A percentile compares a stretch with the other conserved stretches of the same genome.
These are phyloP conservation scores for Synaphobranchus kaupii DNA, from an alignment of 2,797 vertebrate species.

Conservation along the genomic window DNA sequence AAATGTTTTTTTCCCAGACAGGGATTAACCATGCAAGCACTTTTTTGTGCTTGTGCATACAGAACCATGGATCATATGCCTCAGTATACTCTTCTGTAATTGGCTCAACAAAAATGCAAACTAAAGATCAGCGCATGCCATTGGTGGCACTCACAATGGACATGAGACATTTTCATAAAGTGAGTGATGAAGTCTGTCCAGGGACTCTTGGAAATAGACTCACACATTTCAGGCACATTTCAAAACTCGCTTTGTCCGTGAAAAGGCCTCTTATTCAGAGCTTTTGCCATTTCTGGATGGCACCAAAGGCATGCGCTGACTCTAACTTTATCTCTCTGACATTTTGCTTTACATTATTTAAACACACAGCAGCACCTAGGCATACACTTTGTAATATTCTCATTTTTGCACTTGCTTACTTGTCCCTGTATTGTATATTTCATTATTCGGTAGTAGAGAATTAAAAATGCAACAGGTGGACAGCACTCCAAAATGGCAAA, in stretches of 20 bases:
- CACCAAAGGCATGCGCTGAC: background rate
- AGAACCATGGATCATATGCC: background rate
- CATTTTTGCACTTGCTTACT: background rate
- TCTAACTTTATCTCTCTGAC: too few relatives aligned
- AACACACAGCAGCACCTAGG: background rate
- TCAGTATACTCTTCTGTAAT: background rate
- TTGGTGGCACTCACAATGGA: background rate
- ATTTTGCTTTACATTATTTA: background rate
- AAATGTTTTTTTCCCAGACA: background rate
- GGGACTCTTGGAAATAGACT: background rate
- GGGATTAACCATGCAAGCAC: background rate
- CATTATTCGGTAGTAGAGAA: background rate
- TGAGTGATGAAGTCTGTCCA: background rate
- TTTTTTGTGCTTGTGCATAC: background rate
- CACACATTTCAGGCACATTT: background rate
- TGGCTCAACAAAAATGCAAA: background rate
- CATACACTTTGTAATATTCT: background rate
- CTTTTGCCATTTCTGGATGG: background rate
- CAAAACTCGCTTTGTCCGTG: background rate
- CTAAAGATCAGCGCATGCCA: background rate
- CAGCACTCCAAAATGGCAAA: background rate
- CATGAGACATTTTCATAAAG: background rate
- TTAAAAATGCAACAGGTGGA: background rate
- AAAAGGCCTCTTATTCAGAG: background rate
- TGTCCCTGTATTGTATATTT: background rate